Percentiles rank a stretch among this genome's conserved stretches.
These are phyloP conservation scores for Petaurus breviceps DNA, from an alignment of 2,113 vertebrate genomes.

Conservation along the genomic window DNA sequence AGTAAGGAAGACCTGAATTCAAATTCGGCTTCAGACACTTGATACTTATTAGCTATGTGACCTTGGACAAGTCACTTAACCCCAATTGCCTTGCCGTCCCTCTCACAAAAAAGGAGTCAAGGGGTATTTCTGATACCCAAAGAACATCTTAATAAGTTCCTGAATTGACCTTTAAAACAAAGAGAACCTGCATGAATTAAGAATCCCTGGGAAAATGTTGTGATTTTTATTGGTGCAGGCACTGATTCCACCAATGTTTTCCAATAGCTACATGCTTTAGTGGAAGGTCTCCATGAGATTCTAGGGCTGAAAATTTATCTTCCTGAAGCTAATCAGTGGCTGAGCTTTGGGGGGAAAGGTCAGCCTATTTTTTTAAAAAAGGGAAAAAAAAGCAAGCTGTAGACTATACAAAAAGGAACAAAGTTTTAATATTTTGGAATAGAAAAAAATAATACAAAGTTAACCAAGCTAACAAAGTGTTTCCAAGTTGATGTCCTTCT, in stretches of 20 bases:
- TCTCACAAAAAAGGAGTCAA: neutral
- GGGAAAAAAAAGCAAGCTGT: constrained; percentile 32
- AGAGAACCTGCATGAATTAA: neutral
- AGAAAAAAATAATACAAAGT: neutral
- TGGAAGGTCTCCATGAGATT: neutral
- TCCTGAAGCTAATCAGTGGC: neutral
- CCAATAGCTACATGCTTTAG: neutral
- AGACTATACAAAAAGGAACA: constrained; percentile 8
- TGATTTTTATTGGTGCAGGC: neutral
- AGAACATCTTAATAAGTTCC: neutral
- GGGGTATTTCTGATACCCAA: neutral
- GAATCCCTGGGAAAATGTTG: neutral
- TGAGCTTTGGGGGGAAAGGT: neutral
- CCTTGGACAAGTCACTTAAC: no score
- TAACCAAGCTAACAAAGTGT: neutral
- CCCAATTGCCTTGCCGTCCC: no score
- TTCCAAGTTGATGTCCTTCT: neutral
- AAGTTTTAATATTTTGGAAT: constrained; percentile 24
- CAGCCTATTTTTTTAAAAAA: neutral
- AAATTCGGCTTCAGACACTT: no score
- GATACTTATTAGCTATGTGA: no score
- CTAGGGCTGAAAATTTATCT: neutral
- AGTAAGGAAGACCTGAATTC: no score
- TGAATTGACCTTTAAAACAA: neutral
- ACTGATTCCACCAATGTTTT: neutral